These are phyloP conservation scores for Ursus arctos DNA, from an alignment of 2,113 vertebrate genomes.

Conservation along the genomic window DNA sequence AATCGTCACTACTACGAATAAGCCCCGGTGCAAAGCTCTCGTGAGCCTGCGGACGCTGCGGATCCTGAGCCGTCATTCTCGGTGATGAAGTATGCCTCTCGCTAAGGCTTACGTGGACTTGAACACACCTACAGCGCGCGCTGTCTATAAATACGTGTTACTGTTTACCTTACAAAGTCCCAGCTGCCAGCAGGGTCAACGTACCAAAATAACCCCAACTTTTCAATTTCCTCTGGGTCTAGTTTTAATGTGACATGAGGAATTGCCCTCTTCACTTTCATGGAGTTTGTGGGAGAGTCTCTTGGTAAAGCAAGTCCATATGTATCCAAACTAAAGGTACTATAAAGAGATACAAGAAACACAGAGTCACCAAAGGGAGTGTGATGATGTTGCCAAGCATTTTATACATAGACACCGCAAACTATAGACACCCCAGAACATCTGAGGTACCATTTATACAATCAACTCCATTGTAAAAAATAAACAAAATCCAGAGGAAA, in stretches of 20 bases:
- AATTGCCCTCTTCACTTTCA: neutral
- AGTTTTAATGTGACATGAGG: neutral
- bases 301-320: neutral
- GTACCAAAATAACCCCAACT: neutral
- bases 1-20: accelerated
- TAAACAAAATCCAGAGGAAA: neutral
- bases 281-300: neutral
- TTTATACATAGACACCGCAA: accelerated
- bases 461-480: neutral
- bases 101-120: neutral
- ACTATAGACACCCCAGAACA: accelerated
- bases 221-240: neutral
- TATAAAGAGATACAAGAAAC: neutral
- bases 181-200: neutral
- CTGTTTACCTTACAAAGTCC: neutral
- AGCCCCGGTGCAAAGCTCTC: neutral
- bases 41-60: neutral
- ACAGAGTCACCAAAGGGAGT: neutral
- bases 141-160: neutral
- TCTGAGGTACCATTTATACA: accelerated
- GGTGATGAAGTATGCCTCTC: neutral
- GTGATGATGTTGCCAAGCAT: neutral
- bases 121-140: no score
- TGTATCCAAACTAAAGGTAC: neutral
- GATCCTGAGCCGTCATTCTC: neutral